Conservation (phyloP, 2,888 invertebrate species). For the Orchesellides sinensis region DNA sequence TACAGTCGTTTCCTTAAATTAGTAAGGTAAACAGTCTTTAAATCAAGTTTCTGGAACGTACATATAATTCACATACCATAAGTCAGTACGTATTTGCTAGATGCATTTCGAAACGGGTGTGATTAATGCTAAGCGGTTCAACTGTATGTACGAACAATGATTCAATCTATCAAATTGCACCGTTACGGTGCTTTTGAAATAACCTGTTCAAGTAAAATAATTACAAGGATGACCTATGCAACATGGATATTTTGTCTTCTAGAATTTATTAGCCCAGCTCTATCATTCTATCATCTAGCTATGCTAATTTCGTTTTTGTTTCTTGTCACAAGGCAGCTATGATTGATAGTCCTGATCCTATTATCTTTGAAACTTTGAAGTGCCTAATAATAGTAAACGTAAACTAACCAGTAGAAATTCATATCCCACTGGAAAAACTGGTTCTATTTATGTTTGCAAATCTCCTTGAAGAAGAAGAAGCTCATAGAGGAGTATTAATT, state of each 20-base stretch:
- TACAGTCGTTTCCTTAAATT: slow-evolving; percentile 6
- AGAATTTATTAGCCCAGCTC: neutral
- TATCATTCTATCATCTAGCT: neutral
- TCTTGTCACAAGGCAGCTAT: neutral
- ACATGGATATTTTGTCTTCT: neutral
- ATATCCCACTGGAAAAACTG: slow-evolving; percentile 55
- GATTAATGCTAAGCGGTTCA: no score
- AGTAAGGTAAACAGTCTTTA: neutral
- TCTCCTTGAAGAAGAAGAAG: slow-evolving; percentile 10
- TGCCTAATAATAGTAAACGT: slow-evolving; percentile 25
- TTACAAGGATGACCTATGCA: no score
- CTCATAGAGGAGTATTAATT: neutral
- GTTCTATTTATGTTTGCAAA: slow-evolving; percentile 32
- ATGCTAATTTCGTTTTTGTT: neutral
- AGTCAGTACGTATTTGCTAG: no score
- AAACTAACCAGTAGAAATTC: slow-evolving; percentile 32
- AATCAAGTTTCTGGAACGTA: no score
- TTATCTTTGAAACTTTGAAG: slow-evolving; percentile 40
- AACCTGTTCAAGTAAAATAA: no score
- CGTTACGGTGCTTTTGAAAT: no score
- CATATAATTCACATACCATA: no score
- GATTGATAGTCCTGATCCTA: neutral
- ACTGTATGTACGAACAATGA: no score
- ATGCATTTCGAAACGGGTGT: no score
- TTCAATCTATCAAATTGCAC: no score